phyloP scores from a whole-genome alignment of 2,888 invertebrate genomes.

The Galerucella pusilla region DNA sequence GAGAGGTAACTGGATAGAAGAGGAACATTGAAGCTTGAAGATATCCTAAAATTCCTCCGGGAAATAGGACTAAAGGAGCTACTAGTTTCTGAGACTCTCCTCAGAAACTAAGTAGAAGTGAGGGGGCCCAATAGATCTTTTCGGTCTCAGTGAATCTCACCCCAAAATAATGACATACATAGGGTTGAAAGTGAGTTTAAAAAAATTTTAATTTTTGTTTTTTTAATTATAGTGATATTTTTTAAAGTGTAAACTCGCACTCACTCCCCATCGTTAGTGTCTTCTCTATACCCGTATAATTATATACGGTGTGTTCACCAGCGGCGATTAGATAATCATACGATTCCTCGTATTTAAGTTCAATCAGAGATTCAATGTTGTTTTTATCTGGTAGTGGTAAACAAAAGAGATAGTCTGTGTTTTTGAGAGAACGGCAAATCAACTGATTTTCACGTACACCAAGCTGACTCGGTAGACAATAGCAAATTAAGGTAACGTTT shows the following conservation, averaged over 20 bases:
- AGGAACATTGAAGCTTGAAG: no score
- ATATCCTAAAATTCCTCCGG: no score
- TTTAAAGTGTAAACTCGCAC: conserved; percentile 18
- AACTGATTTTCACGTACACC: conserved; percentile 15
- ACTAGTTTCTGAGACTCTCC: no score
- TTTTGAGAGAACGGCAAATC: neutral
- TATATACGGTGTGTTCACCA: conserved; percentile 61
- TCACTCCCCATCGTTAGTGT: conserved; percentile 49
- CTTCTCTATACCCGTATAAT: conserved; percentile 57
- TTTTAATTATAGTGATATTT: neutral
- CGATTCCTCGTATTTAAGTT: conserved; percentile 40
- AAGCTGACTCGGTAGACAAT: neutral
- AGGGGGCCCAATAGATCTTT: no score
- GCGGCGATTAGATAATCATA: conserved; percentile 60
- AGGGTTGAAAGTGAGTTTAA: no score
- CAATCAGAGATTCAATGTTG: conserved; percentile 42
- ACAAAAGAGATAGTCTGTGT: conserved; percentile 33
- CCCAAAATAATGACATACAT: no score
- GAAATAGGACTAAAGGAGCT: no score
- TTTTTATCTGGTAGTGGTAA: conserved; percentile 36
- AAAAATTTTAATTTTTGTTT: no score
- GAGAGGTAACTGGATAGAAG: no score
- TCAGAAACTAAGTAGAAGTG: no score
- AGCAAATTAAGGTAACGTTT: neutral
- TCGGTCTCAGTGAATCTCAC: no score